Base-by-base conservation (phyloP, 2,888 invertebrate species). In the Isoperla grammatica region DNA sequence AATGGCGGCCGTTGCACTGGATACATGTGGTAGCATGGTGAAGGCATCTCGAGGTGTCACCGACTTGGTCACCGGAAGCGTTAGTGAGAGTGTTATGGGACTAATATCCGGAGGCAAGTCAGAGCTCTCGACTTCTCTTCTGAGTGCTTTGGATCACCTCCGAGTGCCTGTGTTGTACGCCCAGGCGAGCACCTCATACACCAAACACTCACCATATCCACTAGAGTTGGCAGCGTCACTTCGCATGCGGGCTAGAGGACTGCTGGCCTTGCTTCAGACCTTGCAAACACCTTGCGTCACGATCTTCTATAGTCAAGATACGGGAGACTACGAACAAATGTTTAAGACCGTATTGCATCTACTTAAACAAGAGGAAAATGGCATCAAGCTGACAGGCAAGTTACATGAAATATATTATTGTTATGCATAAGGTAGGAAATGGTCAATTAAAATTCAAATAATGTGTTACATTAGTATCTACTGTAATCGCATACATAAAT, bases 11-110 rank as follows among this genome's bases (percentile, higher is more conserved):
- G 57, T 70, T 19, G 67, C 67, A 1, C 61, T 70, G 55, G 70
- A 70, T 56, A 71, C 61, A 48, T 75, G 63, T 71, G 73, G 68
- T 61, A 65, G 65, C 49, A 46, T 61, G 9, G 58, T 61, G 35
- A 62, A 63, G 39, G 61, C 65, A 5, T 56, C 66, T 1, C 54
- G 66, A 13, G 65, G 61, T 56, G 62, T 66, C 23, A 61, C 66
- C 11, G 59, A 64, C 39, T 55, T 66, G 23, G 50, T 66, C 1
- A 60, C 50, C 12, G 53, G 57, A 12, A 22, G 57, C 53, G 49
- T 43, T 12, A 15, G 37, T 23, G 35, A 22, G 17, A 42, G 35
- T n/a, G 35, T 54, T n/a, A 55, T 66, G 20, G 61, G 64, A 20
- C 56, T 66, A 19, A 49, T 65, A n/a, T 61, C 66, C 22, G 61